Evolutionary conservation across 1,140 invertebrate species (phyloP).

Genomic region (Drosophila sproati): DNA sequence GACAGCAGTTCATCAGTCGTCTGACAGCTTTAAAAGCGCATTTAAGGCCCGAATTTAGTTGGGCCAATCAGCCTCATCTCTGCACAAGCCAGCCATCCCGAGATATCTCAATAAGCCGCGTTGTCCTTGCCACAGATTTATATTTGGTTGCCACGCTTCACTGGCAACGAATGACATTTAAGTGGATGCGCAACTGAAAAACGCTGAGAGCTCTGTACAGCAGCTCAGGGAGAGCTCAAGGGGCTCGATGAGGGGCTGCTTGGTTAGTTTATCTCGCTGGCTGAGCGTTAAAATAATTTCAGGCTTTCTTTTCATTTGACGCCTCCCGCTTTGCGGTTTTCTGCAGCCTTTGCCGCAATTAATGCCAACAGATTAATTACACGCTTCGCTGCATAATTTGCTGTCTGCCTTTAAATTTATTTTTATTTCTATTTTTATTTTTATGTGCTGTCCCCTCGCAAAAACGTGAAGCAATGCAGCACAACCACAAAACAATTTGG

Average conservation of each 20-base stretch:
- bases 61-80: constrained; percentile 46
- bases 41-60: constrained; percentile 63
- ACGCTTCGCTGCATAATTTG: constrained; percentile 73
- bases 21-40: constrained; percentile 55
- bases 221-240: neutral
- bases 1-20: constrained; percentile 23
- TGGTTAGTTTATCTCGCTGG: constrained; percentile 61
- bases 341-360: constrained; percentile 71
- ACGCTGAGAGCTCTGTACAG: neutral
- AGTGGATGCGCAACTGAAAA: constrained; percentile 25
- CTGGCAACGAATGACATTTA: constrained; percentile 67
- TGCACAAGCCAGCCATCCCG: constrained; percentile 4
- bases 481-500: neutral
- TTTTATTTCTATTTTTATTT: constrained; percentile 54
- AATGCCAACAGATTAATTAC: constrained; percentile 82
- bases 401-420: constrained; percentile 61
- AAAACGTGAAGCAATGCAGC: constrained; percentile 30
- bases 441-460: constrained; percentile 25
- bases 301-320: constrained; percentile 44
- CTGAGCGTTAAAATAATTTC: constrained; percentile 67
- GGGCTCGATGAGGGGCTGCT: constrained; percentile 17
- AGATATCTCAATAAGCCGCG: constrained; percentile 49
- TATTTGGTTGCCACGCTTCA: constrained; percentile 63
- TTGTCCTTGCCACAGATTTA: constrained; percentile 55
- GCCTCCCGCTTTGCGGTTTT: constrained; percentile 57